Evolutionary conservation across 2,888 invertebrate genomes (phyloP).

Genomic region (Muschampia staudingeri): DNA sequence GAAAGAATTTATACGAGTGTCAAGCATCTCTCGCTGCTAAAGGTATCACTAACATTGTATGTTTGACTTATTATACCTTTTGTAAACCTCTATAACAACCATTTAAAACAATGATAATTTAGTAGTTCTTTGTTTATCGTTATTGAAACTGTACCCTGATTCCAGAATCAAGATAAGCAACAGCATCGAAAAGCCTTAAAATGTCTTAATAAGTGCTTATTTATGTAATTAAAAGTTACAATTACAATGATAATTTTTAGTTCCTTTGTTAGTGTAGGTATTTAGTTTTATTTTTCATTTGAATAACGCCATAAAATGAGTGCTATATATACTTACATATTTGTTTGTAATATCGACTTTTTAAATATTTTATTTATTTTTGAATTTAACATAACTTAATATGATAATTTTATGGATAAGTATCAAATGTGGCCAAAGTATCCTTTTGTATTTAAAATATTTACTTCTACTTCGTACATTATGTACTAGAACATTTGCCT

Average conservation of each 20-base stretch:
- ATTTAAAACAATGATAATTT: too few relatives aligned
- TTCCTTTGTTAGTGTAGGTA: not conserved
- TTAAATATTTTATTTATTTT: constrained; percentile 24
- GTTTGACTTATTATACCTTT: too few relatives aligned
- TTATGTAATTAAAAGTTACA: not conserved
- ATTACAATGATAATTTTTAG: not conserved
- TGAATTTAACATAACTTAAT: not conserved
- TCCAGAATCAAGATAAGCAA: not conserved
- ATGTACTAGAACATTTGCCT: not conserved
- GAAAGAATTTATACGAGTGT: too few relatives aligned
- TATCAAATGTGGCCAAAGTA: constrained; percentile 31
- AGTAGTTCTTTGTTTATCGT: too few relatives aligned
- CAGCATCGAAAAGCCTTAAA: not conserved
- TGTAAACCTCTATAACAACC: too few relatives aligned
- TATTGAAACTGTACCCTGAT: too few relatives aligned
- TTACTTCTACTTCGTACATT: not conserved
- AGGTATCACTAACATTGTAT: too few relatives aligned
- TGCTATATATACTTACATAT: constrained; percentile 54
- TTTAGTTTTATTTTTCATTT: not conserved
- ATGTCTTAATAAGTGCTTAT: not conserved
- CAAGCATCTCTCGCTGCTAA: too few relatives aligned
- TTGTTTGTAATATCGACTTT: constrained; percentile 53
- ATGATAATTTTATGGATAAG: constrained; percentile 14
- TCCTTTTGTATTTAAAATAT: constrained; percentile 17
- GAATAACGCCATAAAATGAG: constrained; percentile 55